Conservation (phyloP, 37 sponge, comb jelly and placozoan genomes). For the Petrosia ficiformis region DNA sequence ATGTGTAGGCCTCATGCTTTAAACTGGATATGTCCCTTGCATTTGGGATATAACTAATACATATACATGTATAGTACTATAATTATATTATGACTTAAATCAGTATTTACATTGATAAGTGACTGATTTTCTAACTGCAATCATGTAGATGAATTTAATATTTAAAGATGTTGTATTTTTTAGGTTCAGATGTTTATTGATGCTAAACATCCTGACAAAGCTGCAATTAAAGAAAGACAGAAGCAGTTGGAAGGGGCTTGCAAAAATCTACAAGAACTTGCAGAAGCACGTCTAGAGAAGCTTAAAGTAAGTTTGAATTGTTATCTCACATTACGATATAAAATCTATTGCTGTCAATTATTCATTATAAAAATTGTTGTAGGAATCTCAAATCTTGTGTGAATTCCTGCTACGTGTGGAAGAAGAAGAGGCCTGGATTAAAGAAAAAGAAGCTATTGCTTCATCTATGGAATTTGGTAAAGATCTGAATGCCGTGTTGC, state of each 20-base stretch:
- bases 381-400: constrained; percentile 80
- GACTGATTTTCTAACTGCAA: background rate
- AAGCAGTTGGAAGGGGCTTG: constrained; percentile 49
- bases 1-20: too few relatives aligned
- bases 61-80: too few relatives aligned
- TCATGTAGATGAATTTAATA: background rate
- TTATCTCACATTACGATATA: background rate
- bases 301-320: constrained; percentile 21
- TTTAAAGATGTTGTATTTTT: too few relatives aligned
- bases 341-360: too few relatives aligned
- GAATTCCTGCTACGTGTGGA: constrained; percentile 89
- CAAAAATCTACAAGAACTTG: constrained; percentile 28
- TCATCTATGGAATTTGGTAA: constrained; percentile 68
- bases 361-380: too few relatives aligned
- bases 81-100: too few relatives aligned
- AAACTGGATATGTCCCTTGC: too few relatives aligned
- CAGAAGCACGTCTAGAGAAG: constrained; percentile 13
- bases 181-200: constrained; percentile 24
- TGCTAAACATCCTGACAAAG: constrained; percentile 68
- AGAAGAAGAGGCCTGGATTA: constrained; percentile 93
- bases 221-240: constrained; percentile 49
- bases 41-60: too few relatives aligned
- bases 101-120: too few relatives aligned
- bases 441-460: constrained; percentile 83
- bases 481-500: constrained; percentile 67